These are phyloP conservation scores for Neosilurus mollespiculum DNA, from an alignment of 2,797 vertebrate genomes.

Conservation along the genomic window DNA sequence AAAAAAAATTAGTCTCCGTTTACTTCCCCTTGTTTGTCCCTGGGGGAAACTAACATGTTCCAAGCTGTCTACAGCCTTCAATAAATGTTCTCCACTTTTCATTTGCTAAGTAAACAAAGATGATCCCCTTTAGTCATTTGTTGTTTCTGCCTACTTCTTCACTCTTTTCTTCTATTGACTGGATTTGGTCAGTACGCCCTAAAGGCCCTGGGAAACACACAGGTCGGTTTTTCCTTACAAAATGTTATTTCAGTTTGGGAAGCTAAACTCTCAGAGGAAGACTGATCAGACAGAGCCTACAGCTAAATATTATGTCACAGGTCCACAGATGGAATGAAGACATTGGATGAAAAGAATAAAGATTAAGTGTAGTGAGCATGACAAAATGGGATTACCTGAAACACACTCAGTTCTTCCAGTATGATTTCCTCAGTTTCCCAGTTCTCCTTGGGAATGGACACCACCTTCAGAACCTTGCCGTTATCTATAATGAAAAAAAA, in stretches of 20 bases:
- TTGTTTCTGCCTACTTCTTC: slow-evolving; percentile 6
- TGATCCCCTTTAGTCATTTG: slow-evolving; percentile 14
- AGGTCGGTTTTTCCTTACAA: slow-evolving; percentile 59
- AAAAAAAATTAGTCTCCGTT: slow-evolving; percentile 24
- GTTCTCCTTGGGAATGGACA: slow-evolving; percentile 76
- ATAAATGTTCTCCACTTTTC: slow-evolving; percentile 33
- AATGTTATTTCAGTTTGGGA: slow-evolving; percentile 54
- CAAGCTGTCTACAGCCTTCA: slow-evolving; percentile 11
- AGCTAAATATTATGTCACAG: slow-evolving; percentile 34
- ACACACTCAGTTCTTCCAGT: slow-evolving; percentile 90
- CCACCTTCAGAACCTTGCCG: slow-evolving; percentile 87
- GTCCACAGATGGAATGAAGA: slow-evolving; percentile 46
- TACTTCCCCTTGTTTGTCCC: slow-evolving; percentile 15
- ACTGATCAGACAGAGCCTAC: slow-evolving; percentile 20
- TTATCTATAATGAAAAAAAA: slow-evolving; percentile 69
- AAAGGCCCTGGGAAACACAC: slow-evolving; percentile 63
- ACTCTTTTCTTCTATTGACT: slow-evolving; percentile 10
- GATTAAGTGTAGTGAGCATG: not conserved
- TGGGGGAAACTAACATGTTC: slow-evolving; percentile 30
- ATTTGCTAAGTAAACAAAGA: slow-evolving; percentile 39
- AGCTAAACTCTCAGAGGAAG: slow-evolving; percentile 47
- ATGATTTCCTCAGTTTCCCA: slow-evolving; percentile 81
- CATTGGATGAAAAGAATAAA: not conserved
- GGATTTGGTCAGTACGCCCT: slow-evolving; percentile 30
- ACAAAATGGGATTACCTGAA: slow-evolving; percentile 76